phyloP scores from a whole-genome alignment of 2,888 invertebrate species.

The Mesorhabditis spiculigera region DNA sequence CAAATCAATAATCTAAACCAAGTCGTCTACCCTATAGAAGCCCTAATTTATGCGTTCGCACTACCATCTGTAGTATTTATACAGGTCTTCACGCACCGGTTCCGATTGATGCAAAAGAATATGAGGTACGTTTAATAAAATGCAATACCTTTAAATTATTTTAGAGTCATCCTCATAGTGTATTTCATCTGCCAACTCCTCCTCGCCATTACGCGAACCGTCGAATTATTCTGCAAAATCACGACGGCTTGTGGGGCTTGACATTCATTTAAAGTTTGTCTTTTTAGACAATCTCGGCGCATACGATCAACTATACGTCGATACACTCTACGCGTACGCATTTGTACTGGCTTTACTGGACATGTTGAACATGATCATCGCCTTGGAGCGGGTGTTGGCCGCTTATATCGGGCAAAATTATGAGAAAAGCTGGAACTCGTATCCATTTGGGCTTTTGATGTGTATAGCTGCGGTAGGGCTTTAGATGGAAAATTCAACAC shows the following conservation, averaged over 20 bases:
- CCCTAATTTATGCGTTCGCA: no score
- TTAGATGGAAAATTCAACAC: background rate
- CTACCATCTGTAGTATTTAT: background rate
- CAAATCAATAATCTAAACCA: no score
- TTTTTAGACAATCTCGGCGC: background rate
- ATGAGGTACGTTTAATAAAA: background rate
- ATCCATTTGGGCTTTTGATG: background rate
- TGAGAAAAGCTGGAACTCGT: constrained; percentile 4
- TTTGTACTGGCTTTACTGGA: background rate
- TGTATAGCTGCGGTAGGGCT: background rate
- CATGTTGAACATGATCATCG: background rate
- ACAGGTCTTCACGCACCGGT: background rate
- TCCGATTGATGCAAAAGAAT: constrained; percentile 5
- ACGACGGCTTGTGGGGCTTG: background rate
- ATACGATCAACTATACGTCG: background rate
- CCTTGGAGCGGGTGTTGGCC: background rate
- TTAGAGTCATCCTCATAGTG: background rate
- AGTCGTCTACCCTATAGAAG: no score
- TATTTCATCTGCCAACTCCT: background rate
- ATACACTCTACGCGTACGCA: background rate
- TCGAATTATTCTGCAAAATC: background rate
- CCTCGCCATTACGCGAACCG: background rate
- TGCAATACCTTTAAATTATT: background rate
- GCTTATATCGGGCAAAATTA: background rate
- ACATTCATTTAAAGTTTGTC: background rate